Percentiles rank a stretch among this genome's conserved stretches.
These are phyloP conservation scores for Falco cherrug DNA, from an alignment of 2,797 vertebrate species.

Conservation along the genomic window DNA sequence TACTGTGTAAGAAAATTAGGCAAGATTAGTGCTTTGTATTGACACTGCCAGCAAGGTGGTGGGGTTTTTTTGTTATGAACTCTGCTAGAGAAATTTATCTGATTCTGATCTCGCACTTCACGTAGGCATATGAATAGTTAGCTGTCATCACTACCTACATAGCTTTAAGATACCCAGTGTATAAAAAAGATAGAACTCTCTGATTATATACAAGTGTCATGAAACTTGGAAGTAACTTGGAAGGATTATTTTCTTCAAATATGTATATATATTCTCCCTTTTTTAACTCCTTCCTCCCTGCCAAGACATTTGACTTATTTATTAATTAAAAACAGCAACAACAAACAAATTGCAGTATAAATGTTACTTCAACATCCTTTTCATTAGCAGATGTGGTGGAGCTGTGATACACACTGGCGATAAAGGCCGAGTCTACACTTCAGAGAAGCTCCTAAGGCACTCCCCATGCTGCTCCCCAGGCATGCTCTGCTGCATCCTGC, in stretches of 20 bases:
- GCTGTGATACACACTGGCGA: background rate
- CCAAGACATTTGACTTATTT: background rate
- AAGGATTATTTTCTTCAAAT: background rate
- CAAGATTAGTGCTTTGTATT: background rate
- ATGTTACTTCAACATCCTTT: background rate
- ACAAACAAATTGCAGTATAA: background rate
- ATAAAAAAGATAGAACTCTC: background rate
- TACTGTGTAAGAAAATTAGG: background rate
- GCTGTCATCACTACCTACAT: conserved; percentile 33
- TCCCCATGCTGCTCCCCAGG: background rate
- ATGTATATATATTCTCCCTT: background rate
- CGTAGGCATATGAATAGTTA: background rate
- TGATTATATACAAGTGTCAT: background rate
- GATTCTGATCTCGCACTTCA: background rate
- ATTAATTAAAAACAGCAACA: background rate
- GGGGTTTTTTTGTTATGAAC: background rate
- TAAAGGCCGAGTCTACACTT: background rate
- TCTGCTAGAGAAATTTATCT: background rate
- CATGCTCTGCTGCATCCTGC: background rate
- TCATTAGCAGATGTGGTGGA: background rate
- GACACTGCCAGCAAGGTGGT: background rate
- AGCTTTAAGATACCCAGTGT: background rate
- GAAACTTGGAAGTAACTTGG: background rate
- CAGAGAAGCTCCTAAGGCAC: background rate
- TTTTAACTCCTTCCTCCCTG: background rate